Percentiles rank a stretch among this genome's conserved stretches.
Conservation (phyloP, 2,888 invertebrate genomes). For the Sesia apiformis region DNA sequence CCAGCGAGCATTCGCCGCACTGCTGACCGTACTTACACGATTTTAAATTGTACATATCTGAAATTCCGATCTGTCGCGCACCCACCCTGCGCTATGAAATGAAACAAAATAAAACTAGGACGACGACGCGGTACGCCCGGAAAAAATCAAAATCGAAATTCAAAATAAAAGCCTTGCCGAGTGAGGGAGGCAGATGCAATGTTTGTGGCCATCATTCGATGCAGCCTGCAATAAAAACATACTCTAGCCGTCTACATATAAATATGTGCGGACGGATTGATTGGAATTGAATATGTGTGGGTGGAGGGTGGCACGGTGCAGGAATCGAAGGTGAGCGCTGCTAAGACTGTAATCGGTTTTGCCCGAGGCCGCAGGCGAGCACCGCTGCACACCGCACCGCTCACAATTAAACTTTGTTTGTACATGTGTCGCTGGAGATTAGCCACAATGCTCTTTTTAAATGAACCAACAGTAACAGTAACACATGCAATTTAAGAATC, state of each 20-base stretch:
- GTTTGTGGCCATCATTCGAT: slow-evolving; percentile 71
- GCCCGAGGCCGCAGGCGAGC: slow-evolving; percentile 41
- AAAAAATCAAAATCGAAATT: slow-evolving; percentile 74
- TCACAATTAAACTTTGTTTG: slow-evolving; percentile 75
- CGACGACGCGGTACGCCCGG: slow-evolving; percentile 61
- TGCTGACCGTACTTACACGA: slow-evolving; percentile 74
- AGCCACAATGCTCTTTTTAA: slow-evolving; percentile 72
- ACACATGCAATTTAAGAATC: slow-evolving; percentile 66
- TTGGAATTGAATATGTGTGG: slow-evolving; percentile 72
- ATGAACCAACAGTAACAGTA: slow-evolving; percentile 58
- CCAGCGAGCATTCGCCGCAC: slow-evolving; percentile 26
- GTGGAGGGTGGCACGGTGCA: slow-evolving; percentile 28
- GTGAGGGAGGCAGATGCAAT: slow-evolving; percentile 64
- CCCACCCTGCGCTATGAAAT: slow-evolving; percentile 73
- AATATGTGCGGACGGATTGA: slow-evolving; percentile 70
- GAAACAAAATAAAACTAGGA: slow-evolving; percentile 72
- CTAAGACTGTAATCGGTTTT: slow-evolving; percentile 75
- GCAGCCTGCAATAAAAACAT: slow-evolving; percentile 71
- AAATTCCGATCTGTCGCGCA: slow-evolving; percentile 74
- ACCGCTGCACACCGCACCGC: slow-evolving; percentile 23
- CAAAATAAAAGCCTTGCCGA: slow-evolving; percentile 67
- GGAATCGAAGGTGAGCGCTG: slow-evolving; percentile 69
- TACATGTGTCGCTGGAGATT: slow-evolving; percentile 73
- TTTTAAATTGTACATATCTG: slow-evolving; percentile 76
- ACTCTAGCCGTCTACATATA: slow-evolving; percentile 58